A percentile compares a stretch with the other conserved stretches of the same genome.
These are phyloP conservation scores for Aphidius ervi DNA, from an alignment of 1,140 invertebrate genomes.

Conservation along the genomic window DNA sequence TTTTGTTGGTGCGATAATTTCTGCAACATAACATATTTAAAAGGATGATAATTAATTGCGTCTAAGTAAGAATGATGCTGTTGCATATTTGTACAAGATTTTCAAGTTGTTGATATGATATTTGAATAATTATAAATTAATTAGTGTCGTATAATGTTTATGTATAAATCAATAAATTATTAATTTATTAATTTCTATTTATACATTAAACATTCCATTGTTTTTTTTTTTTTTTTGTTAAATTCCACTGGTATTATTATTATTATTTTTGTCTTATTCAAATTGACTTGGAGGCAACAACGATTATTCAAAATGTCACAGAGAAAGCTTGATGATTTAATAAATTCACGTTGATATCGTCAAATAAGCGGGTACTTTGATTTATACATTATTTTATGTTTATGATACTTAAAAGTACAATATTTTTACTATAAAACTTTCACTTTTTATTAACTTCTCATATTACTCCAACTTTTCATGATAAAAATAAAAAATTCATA, in stretches of 20 bases:
- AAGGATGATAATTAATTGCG: constrained; percentile 47
- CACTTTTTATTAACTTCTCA: constrained; percentile 13
- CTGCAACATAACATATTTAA: constrained; percentile 40
- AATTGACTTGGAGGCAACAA: neutral
- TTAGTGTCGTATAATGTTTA: too few relatives aligned
- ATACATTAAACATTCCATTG: constrained; percentile 8
- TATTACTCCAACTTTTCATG: constrained; percentile 7
- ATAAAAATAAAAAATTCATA: constrained; percentile 1
- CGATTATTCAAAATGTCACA: constrained; percentile 16
- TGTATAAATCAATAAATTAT: too few relatives aligned
- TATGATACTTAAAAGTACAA: constrained; percentile 8
- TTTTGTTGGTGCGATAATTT: too few relatives aligned
- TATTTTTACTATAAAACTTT: constrained; percentile 9
- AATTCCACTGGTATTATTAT: neutral
- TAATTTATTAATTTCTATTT: too few relatives aligned
- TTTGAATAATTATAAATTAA: neutral
- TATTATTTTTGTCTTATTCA: neutral
- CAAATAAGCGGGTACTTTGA: constrained; percentile 7
- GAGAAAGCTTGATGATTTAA: constrained; percentile 21
- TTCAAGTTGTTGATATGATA: neutral
- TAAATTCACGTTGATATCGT: constrained; percentile 17
- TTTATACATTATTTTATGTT: constrained; percentile 13
- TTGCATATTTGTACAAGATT: constrained; percentile 29
- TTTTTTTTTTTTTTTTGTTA: constrained; percentile 16
- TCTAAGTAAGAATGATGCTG: constrained; percentile 44